These are phyloP conservation scores for Drosophila oshimai DNA, from an alignment of 1,140 invertebrate genomes.

Conservation along the genomic window DNA sequence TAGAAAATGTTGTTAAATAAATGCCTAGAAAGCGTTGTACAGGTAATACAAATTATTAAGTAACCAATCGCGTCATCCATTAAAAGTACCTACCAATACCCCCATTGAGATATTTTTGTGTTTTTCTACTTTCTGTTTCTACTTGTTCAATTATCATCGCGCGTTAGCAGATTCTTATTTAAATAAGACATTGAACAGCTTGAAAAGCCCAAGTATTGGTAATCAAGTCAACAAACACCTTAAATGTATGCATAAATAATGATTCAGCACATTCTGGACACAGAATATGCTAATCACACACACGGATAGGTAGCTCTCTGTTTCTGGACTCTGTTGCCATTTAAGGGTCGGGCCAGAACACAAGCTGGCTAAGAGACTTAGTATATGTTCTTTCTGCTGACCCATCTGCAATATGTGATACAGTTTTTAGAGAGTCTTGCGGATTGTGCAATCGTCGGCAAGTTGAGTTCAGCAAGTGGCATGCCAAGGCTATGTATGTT, in stretches of 20 bases:
- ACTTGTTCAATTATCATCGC: neutral
- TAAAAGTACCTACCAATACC: neutral
- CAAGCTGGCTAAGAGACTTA: neutral
- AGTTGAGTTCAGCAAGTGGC: constrained; percentile 19
- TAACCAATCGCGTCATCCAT: neutral
- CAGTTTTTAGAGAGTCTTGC: neutral
- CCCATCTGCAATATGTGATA: constrained; percentile 5
- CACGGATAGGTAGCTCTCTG: constrained; percentile 12
- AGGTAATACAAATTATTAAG: no score
- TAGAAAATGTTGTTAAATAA: no score
- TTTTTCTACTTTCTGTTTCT: constrained; percentile 14
- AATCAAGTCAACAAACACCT: constrained; percentile 5
- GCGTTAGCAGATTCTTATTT: neutral
- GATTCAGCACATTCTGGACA: constrained; percentile 18
- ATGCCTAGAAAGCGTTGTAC: neutral
- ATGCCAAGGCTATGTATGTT: constrained; percentile 8
- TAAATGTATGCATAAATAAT: constrained; percentile 30
- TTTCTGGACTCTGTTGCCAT: constrained; percentile 3
- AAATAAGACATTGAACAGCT: constrained; percentile 1
- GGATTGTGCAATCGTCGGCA: constrained; percentile 19
- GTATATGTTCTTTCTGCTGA: constrained; percentile 14
- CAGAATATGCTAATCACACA: constrained; percentile 27
- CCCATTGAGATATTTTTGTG: neutral
- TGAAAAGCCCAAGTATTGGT: neutral
- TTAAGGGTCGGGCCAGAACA: neutral